Evolutionary conservation across 2,797 vertebrate species (phyloP).

Genomic region (Malurus leucopterus): DNA sequence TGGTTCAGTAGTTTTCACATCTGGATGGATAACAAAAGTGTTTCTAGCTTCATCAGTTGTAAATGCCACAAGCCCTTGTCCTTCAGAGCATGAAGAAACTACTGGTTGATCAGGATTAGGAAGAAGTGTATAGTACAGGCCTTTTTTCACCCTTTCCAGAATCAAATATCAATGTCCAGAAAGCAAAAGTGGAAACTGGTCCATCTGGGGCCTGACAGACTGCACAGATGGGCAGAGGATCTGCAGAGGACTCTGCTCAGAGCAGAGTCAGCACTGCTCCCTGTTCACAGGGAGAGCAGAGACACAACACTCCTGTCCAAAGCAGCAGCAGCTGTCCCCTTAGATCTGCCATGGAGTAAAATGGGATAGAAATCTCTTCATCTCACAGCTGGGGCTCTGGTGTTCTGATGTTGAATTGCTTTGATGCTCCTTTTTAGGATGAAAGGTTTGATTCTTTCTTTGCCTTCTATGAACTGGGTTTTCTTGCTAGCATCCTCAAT

Average conservation of each 20-base stretch:
- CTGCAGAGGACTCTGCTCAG: not conserved
- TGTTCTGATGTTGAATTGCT: not conserved
- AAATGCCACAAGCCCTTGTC: not conserved
- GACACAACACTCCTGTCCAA: not conserved
- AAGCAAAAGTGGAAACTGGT: not conserved
- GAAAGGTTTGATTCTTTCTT: not conserved
- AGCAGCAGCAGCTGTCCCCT: not conserved
- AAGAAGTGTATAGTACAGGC: not conserved
- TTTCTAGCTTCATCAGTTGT: not conserved
- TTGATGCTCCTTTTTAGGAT: not conserved
- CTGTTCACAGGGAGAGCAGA: not conserved
- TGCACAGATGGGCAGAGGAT: not conserved
- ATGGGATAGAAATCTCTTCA: not conserved
- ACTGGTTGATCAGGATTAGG: not conserved
- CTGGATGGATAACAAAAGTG: not conserved
- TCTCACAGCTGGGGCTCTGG: not conserved
- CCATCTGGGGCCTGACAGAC: not conserved
- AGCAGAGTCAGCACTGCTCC: not conserved
- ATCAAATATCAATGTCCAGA: not conserved
- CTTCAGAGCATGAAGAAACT: not conserved
- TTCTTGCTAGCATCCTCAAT: not conserved
- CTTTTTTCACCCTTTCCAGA: not conserved
- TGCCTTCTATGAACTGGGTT: not conserved
- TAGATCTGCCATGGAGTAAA: not conserved
- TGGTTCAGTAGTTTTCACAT: not conserved